Evolutionary conservation across 1,140 invertebrate species (phyloP), one percentile per base, ranked within the genome.

Genomic region (Andricus grossulariae): DNA sequence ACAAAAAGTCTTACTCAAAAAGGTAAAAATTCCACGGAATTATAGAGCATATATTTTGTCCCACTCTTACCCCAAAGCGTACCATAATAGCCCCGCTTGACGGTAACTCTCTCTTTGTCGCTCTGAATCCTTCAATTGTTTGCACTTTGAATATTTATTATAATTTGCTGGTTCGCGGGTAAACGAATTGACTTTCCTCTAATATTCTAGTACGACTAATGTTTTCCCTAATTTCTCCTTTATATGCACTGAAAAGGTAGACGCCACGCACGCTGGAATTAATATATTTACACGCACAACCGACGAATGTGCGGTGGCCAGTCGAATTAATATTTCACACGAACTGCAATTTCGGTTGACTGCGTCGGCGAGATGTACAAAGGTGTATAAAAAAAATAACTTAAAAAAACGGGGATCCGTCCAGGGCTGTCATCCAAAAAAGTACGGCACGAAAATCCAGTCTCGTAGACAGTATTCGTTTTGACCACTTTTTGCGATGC

Each of bases 391-490:
- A 45, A 45, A 45, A 45, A 45, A 8, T 11, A 45, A 11, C 1
- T 45, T 0, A 45, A 45, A 45, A 45, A 45, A 45, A 45, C 10
- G 6, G 0, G 39, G 39, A 45, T 45, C 39, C 39, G 39, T 45
- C 10, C 39, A 11, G 39, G 39, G 10, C 39, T 45, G 39, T 45
- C 8, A 45, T 45, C 39, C 39, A 45, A 79, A 55, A 72, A 83
- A 78, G 51, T 72, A 57, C 73, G 73, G 25, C 25, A 52, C 16
- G 71, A 83, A 83, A 83, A 83, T 83, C 77, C 75, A 71, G 82
- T 79, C 82, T 83, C 79, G 79, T 83, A 76, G 70, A 55, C 73
- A 75, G 77, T 57, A 83, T 80, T 80, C 77, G 72, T 83, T 77
- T 80, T 52, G 73, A 50, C 19, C 51, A 71, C 74, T 79, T 52